Conservation (phyloP, 2,113 vertebrate species). For the Nothobranchius kuhntae region DNA sequence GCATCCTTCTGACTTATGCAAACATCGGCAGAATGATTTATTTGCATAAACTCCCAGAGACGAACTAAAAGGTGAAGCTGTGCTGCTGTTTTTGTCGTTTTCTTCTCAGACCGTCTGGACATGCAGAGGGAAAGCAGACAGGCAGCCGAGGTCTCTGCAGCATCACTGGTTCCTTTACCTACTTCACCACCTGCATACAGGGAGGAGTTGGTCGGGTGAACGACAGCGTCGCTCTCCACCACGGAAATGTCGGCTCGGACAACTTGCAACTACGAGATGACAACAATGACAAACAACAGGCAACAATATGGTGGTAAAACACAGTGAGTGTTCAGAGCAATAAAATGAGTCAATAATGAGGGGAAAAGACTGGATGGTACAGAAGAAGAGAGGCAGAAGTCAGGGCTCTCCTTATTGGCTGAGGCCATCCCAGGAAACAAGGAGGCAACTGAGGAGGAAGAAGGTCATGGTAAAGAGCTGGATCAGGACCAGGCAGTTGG, state of each 20-base stretch:
- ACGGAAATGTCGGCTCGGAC: slow-evolving; percentile 99
- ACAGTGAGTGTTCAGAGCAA: slow-evolving; percentile 50
- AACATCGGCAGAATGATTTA: no score
- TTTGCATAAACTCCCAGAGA: background rate
- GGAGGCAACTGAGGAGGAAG: slow-evolving; percentile 37
- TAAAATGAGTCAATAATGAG: slow-evolving; percentile 10
- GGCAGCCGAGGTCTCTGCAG: slow-evolving; percentile 70
- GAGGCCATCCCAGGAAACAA: slow-evolving; percentile 48
- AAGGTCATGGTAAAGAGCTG: slow-evolving; percentile 14
- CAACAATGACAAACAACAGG: slow-evolving; percentile 83
- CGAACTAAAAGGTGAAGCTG: background rate
- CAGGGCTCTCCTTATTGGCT: slow-evolving; percentile 45
- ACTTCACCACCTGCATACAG: slow-evolving; percentile 99
- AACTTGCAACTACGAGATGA: slow-evolving; percentile 96
- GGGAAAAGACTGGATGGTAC: slow-evolving; percentile 2
- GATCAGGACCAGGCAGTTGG: slow-evolving; percentile 35
- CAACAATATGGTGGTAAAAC: slow-evolving; percentile 91
- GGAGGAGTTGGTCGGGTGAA: slow-evolving; percentile 99
- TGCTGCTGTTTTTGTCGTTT: slow-evolving; percentile 45
- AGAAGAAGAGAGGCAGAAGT: slow-evolving; percentile 22
- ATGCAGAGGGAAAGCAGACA: slow-evolving; percentile 64
- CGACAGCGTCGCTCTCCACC: slow-evolving; percentile 98
- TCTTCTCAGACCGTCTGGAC: slow-evolving; percentile 35
- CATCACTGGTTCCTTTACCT: slow-evolving; percentile 91
- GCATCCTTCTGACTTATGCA: no score